Evolutionary conservation across 2,113 vertebrate species (phyloP), one percentile per base, ranked within the genome.

Genomic region (Notechis scutatus): DNA sequence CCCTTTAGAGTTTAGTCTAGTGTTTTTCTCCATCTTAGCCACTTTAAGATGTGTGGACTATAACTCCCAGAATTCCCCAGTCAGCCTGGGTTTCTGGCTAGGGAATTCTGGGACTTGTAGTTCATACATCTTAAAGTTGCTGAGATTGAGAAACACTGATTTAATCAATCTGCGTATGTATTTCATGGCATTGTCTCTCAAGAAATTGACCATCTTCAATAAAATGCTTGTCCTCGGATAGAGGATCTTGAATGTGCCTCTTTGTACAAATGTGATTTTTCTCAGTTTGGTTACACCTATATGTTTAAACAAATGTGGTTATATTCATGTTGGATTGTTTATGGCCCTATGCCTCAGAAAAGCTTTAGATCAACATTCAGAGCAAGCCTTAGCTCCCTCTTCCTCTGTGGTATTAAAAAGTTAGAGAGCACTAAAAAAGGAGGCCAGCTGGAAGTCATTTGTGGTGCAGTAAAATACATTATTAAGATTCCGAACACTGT

Each of bases 141-240:
- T 42, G 74, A 42, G 34, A 81, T 81, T 39, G 18, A 81, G 6
- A 81, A 81, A 39, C 6, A 81, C 18, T 42, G 34, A 7, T 81
- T 81, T 81, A 42, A 23, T 64, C 81, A 81, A 50, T 45, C 74
- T 88, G 18, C 26, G 18, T 90, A 91, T 93, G 96, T 90, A 94
- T 69, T 93, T 87, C 88, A 92, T 54, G 42, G 39, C 11, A 34
- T 47, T 54, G 12, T 54, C 59, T 57, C 24, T 56, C 94, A 93
- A 69, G 59, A 87, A 56, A 85, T 90, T 15, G 1, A 91, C 0
- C 91, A 47, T 89, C 39, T 34, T 87, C 47, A 54, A 26, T 88
- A 52, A 92, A 42, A 24, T 89, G 85, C 45, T 88, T 34, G 54
- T 88, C 61, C 74, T 45, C 18, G 34, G 24, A 45, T 50, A 54